Conservation (phyloP, 2,113 vertebrate genomes). For the Aythya baeri region DNA sequence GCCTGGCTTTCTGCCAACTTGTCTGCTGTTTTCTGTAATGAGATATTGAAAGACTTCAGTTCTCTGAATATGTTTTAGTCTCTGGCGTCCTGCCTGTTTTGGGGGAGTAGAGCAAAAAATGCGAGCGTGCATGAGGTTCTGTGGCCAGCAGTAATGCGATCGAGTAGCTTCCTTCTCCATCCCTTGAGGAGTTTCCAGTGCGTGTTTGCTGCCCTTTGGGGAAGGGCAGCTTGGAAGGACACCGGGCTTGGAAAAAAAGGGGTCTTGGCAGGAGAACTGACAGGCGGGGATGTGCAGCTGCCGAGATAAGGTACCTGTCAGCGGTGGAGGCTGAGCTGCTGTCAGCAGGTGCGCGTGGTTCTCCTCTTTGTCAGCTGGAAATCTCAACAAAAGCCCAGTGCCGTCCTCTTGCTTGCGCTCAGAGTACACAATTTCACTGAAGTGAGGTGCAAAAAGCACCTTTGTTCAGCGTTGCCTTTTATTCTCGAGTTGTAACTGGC, state of each 20-base stretch:
- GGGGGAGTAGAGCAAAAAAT: conserved; percentile 29
- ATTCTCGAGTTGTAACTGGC: not conserved
- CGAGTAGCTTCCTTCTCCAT: not conserved
- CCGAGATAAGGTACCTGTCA: conserved; percentile 13
- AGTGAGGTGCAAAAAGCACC: not conserved
- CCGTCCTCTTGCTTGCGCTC: not conserved
- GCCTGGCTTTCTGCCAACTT: conserved; percentile 53
- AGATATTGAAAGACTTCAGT: conserved; percentile 65
- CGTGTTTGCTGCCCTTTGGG: not conserved
- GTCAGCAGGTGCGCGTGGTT: not conserved
- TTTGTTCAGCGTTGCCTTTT: not conserved
- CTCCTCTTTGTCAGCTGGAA: not conserved
- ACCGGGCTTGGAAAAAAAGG: not conserved
- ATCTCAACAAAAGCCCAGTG: not conserved
- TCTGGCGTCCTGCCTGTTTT: conserved; percentile 26
- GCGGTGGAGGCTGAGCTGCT: not conserved
- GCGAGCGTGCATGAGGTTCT: conserved; percentile 47
- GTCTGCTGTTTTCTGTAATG: conserved; percentile 67
- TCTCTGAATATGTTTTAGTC: conserved; percentile 57
- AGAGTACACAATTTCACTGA: not conserved
- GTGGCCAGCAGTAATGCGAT: conserved; percentile 41
- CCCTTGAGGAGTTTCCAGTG: not conserved
- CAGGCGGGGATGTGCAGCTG: not conserved
- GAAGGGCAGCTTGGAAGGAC: conserved; percentile 22
- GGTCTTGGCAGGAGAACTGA: conserved; percentile 49